Conservation (phyloP, 2,113 vertebrate genomes). For the Scomber scombrus region DNA sequence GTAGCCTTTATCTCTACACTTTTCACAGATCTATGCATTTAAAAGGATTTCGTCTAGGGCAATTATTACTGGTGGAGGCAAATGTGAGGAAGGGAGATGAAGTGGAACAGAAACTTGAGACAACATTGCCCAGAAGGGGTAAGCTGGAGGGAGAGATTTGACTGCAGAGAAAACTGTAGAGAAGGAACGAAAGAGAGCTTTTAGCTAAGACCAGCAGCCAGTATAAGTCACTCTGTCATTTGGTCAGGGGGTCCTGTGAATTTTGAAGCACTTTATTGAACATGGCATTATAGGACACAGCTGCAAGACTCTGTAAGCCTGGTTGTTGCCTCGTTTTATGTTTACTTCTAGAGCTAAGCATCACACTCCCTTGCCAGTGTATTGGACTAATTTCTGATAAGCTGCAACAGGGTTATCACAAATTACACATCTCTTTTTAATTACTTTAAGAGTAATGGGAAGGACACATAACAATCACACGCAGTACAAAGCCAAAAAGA, state of each 20-base stretch:
- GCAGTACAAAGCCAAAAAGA: not conserved
- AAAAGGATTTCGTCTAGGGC: conserved; percentile 60
- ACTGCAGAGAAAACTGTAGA: conserved; percentile 41
- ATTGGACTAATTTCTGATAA: not conserved
- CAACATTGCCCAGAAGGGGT: conserved; percentile 59
- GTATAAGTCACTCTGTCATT: conserved; percentile 40
- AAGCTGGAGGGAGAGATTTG: conserved; percentile 45
- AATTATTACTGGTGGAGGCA: conserved; percentile 68
- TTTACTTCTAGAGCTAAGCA: conserved; percentile 20
- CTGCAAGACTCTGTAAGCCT: conserved; percentile 19
- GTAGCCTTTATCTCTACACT: conserved; percentile 29
- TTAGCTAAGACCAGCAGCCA: conserved; percentile 42
- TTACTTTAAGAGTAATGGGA: conserved; percentile 1
- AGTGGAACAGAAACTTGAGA: conserved; percentile 69
- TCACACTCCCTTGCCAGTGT: not conserved
- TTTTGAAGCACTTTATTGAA: conserved; percentile 46
- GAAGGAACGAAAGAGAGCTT: conserved; percentile 23
- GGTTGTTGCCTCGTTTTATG: not conserved
- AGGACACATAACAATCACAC: not conserved
- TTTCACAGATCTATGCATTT: conserved; percentile 65
- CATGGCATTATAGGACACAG: conserved; percentile 28
- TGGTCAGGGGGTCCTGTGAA: conserved; percentile 37
- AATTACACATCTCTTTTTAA: conserved; percentile 1
- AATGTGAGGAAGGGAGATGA: conserved; percentile 57
- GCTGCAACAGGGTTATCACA: conserved; percentile 5